Conservation (phyloP, 2,113 vertebrate genomes). For the Monarcha castaneiventris region DNA sequence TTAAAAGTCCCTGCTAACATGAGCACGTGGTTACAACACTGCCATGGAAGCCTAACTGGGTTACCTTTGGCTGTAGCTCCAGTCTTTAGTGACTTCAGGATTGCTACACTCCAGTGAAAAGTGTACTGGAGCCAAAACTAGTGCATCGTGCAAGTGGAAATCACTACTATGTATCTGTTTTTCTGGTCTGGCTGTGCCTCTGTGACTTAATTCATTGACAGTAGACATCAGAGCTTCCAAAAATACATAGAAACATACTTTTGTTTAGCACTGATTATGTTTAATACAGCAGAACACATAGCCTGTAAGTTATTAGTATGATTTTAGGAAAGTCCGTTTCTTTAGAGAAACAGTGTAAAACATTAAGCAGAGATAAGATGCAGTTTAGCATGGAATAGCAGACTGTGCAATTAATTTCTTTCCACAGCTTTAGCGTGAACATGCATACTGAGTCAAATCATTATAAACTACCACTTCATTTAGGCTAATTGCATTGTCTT, state of each 20-base stretch:
- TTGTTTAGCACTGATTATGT: not conserved
- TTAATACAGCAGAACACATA: not conserved
- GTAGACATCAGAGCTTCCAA: not conserved
- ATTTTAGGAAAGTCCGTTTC: not conserved
- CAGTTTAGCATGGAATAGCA: not conserved
- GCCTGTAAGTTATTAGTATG: not conserved
- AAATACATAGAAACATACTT: not conserved
- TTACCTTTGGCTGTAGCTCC: not conserved
- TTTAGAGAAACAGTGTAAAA: not conserved
- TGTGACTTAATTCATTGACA: not conserved
- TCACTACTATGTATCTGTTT: accelerated
- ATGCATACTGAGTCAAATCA: not conserved
- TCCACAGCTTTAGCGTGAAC: accelerated
- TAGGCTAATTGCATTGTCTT: not conserved
- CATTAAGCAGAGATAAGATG: not conserved
- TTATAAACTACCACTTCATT: not conserved
- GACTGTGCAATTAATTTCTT: not conserved
- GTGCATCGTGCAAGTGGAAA: accelerated
- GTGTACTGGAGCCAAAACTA: not conserved
- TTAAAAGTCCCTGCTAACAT: not conserved
- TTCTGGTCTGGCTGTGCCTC: not conserved
- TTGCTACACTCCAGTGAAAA: not conserved
- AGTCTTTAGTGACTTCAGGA: not conserved
- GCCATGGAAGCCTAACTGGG: not conserved
- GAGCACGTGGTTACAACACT: not conserved